A percentile compares a stretch with the other conserved stretches of the same genome.
These are phyloP conservation scores for Crocidura indochinensis DNA, from an alignment of 2,797 vertebrate species.

Conservation along the genomic window DNA sequence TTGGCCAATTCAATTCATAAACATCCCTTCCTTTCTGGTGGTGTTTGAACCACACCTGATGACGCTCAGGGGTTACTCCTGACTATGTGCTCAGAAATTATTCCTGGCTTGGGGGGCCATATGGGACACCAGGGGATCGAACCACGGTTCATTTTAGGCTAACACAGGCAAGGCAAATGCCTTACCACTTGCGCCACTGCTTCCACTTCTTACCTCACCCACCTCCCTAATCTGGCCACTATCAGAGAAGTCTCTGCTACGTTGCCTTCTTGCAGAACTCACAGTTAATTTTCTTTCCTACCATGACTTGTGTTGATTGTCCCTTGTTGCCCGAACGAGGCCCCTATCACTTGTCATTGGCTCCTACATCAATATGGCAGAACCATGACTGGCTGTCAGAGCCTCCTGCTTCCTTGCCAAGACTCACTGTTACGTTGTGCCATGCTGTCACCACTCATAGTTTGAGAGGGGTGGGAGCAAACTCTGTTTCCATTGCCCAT, in stretches of 20 bases:
- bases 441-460: background rate
- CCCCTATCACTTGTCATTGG: conserved; percentile 1
- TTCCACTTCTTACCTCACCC: too few species aligned
- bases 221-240: background rate
- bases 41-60: too few species aligned
- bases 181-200: too few species aligned
- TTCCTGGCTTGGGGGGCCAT: too few species aligned
- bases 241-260: background rate
- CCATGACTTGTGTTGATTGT: background rate
- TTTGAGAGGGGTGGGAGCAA: background rate
- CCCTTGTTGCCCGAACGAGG: background rate
- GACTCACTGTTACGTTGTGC: background rate
- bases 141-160: too few species aligned
- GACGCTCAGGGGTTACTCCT: too few species aligned
- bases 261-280: background rate
- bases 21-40: background rate
- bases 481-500: background rate
- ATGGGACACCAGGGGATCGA: too few species aligned
- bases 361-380: background rate
- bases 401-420: background rate
- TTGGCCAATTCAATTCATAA: background rate
- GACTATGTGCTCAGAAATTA: too few species aligned
- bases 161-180: too few species aligned
- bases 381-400: background rate
- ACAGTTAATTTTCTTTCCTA: background rate